Conservation (phyloP, 2,797 vertebrate genomes). For the Diglossa cyanea region DNA sequence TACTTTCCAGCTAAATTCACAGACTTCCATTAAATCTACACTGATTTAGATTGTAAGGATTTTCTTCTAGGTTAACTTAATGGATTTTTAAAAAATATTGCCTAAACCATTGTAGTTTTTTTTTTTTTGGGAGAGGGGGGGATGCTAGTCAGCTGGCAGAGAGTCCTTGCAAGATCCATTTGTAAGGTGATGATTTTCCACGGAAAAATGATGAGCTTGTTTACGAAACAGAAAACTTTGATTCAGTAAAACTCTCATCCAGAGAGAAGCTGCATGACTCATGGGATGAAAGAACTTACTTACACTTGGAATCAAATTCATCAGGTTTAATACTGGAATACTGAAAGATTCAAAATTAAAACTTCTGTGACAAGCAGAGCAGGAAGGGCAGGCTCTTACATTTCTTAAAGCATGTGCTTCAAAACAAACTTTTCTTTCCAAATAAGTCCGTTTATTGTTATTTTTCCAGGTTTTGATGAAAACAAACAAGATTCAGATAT, state of each 20-base stretch:
- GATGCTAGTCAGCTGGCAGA: neutral
- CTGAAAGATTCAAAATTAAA: neutral
- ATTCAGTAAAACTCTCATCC: neutral
- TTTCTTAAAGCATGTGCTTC: neutral
- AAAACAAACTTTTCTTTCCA: neutral
- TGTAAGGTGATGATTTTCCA: neutral
- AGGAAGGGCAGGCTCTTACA: neutral
- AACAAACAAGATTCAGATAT: neutral
- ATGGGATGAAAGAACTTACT: neutral
- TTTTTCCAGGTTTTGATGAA: constrained; percentile 12
- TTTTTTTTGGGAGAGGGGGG: neutral
- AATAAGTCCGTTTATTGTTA: neutral
- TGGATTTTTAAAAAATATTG: neutral
- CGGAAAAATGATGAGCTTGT: neutral
- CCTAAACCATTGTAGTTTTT: neutral
- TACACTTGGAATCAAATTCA: neutral
- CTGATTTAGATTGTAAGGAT: neutral
- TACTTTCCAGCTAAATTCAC: neutral
- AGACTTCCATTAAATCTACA: neutral
- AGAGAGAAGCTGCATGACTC: neutral
- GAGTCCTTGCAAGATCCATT: neutral
- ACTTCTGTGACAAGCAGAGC: neutral
- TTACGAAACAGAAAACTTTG: neutral
- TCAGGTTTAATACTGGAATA: neutral
- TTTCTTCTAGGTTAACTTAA: neutral